Conservation (phyloP, 2,888 invertebrate genomes). For the Bhutanitis thaidina region DNA sequence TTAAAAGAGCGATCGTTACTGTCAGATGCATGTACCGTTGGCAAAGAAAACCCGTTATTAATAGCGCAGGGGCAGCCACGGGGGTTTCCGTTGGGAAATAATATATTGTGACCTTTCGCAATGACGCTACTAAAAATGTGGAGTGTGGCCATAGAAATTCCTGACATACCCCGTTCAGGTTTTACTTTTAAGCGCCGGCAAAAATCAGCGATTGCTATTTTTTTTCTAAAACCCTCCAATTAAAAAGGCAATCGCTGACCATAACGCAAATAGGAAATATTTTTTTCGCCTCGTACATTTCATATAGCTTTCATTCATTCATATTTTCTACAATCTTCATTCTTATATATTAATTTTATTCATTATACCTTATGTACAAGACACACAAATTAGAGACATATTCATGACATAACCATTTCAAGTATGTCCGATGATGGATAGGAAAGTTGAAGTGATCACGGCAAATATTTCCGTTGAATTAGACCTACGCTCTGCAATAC, state of each 20-base stretch:
- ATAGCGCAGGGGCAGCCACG: conserved; percentile 53
- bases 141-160: conserved; percentile 21
- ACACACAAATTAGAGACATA: too few species aligned
- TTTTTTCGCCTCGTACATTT: too few species aligned
- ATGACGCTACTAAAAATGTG: conserved; percentile 36
- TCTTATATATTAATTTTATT: too few species aligned
- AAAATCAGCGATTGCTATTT: neutral
- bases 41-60: conserved; percentile 68
- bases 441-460: too few species aligned
- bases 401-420: too few species aligned
- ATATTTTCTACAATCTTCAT: too few species aligned
- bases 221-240: neutral
- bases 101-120: conserved; percentile 56
- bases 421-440: too few species aligned
- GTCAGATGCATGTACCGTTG: conserved; percentile 63
- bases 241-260: neutral
- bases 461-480: too few species aligned
- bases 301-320: too few species aligned
- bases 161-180: conserved; percentile 19
- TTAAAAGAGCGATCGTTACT: conserved; percentile 68
- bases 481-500: too few species aligned
- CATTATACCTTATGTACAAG: too few species aligned
- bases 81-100: conserved; percentile 53
- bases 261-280: too few species aligned
- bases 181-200: conserved; percentile 5